Percentiles rank a stretch among this genome's conserved stretches.
Evolutionary conservation across 2,797 vertebrate species (phyloP).

Genomic region (Thunnus albacares): DNA sequence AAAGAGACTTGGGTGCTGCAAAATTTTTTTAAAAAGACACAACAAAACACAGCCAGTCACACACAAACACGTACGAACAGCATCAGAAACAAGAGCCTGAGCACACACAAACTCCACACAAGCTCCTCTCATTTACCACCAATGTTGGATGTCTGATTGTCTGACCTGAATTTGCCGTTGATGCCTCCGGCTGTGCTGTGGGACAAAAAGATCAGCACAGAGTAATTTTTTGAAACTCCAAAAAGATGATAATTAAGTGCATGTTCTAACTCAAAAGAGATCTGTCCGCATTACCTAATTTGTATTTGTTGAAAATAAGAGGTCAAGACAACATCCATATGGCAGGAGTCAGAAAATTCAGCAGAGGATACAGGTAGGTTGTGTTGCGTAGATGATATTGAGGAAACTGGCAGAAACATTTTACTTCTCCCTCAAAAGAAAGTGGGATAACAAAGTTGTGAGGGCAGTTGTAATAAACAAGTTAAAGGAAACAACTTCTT

Average conservation of each 20-base stretch:
- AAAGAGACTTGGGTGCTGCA: no score
- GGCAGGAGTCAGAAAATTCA: neutral
- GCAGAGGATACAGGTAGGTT: neutral
- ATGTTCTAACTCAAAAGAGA: neutral
- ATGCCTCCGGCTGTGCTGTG: neutral
- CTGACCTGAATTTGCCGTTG: neutral
- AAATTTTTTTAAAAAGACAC: no score
- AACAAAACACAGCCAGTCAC: no score
- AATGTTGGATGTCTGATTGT: neutral
- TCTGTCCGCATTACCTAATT: neutral
- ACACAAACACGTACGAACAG: neutral
- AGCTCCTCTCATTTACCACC: neutral
- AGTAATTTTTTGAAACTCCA: neutral
- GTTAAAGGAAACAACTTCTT: constrained; percentile 63
- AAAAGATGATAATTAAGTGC: neutral
- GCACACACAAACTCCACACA: neutral
- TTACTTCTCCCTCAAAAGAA: constrained; percentile 44
- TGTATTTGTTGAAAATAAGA: neutral
- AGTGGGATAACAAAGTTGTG: constrained; percentile 60
- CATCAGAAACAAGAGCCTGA: neutral
- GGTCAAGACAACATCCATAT: neutral
- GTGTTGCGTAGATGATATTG: constrained; percentile 30
- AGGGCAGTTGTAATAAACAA: constrained; percentile 64
- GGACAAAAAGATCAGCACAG: neutral
- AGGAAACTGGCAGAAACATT: constrained; percentile 40